Percentiles rank a stretch among this genome's conserved stretches.
Evolutionary conservation across 2,113 vertebrate genomes (phyloP).

Genomic region (Elaphurus davidianus): DNA sequence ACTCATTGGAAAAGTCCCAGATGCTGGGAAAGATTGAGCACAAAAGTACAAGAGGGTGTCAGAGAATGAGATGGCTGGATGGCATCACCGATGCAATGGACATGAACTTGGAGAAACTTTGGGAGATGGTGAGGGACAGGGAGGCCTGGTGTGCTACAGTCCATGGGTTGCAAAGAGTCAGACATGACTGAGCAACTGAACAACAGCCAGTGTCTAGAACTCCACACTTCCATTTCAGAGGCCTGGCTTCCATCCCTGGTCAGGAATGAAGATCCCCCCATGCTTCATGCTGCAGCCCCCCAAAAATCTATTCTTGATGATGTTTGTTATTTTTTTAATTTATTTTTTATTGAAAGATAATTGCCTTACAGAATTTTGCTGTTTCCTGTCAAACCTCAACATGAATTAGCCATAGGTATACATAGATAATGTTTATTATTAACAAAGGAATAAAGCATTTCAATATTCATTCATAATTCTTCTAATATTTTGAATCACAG

Average conservation of each 20-base stretch:
- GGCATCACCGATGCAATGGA: background rate
- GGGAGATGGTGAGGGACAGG: background rate
- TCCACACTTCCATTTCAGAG: background rate
- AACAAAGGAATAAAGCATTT: background rate
- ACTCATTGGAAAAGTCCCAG: fast-evolving
- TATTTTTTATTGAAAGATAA: background rate
- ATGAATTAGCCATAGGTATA: background rate
- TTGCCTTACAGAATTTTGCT: background rate
- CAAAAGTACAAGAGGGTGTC: background rate
- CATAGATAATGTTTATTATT: background rate
- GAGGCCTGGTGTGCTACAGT: background rate
- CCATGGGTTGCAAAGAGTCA: background rate
- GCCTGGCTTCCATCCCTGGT: background rate
- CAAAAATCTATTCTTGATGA: background rate
- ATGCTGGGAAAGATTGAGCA: background rate
- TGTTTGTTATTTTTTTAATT: background rate
- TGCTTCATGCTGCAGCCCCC: too few species aligned
- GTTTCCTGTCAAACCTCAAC: background rate
- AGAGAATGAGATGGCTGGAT: background rate
- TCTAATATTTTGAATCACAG: background rate
- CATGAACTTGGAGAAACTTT: background rate
- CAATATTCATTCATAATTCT: background rate
- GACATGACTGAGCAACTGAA: background rate
- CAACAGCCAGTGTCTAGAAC: background rate
- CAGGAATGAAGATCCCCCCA: background rate